Base-by-base conservation (phyloP, 2,797 vertebrate species). In the Ceyx erithaca region DNA sequence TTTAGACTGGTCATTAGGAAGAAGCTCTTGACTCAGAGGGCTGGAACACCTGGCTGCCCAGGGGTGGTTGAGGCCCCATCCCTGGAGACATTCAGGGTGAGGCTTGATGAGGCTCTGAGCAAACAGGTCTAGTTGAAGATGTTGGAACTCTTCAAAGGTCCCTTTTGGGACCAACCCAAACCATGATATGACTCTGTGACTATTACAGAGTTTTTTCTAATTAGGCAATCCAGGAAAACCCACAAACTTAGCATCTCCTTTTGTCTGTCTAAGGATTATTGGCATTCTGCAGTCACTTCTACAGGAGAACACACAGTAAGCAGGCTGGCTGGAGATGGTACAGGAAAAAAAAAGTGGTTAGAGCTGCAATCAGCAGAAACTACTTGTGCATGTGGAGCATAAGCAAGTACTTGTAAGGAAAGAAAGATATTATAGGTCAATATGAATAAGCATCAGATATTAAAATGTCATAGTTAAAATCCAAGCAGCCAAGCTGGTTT, bases 161-260 rank as follows among this genome's bases (percentile, higher is more conserved):
- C 49, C 26, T 28, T 51, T n/a, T n/a, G n/a, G n/a, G n/a, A n/a
- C 49, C 49, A 51, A 51, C 49, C 49, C 26, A 51, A 51, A 51
- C 26, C 49, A 17, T 51, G 10, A 26, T 28, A 51, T 51, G 49
- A 17, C 16, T 51, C 49, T 51, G 26, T 14, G 23, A 49, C 48
- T 26, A 13, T 25, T 64, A 30, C 37, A 33, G 16, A 30, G 8
- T 10, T 85, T 66, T 75, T 75, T 71, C 8, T 72, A 35, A 59
- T 75, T 75, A 40, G 8, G 18, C 8, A 59, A 51, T 25, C 75
- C 13, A 8, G 10, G n/a, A 76, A 68, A 3, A 6, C 7, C 10
- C 1, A 0, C 3, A 18, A 48, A 20, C 6, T 66, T 41, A 51
- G 14, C 7, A 11, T 18, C 2, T 70, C 0, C 45, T 12, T 30